Conservation (phyloP, 2,888 invertebrate species). For the Noctua pronuba region DNA sequence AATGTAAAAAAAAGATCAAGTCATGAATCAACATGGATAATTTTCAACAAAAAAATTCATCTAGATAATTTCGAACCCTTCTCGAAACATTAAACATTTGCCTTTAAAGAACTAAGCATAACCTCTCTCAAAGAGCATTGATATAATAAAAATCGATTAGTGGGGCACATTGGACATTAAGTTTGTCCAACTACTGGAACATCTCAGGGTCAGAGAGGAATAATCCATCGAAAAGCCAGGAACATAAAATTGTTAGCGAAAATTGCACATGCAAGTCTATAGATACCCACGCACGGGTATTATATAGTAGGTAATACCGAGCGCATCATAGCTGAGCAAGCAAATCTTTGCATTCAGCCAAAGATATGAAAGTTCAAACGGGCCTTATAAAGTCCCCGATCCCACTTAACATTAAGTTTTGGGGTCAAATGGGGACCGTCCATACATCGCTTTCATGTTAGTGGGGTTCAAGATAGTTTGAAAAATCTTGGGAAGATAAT, state of each 20-base stretch:
- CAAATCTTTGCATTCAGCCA: slow-evolving; percentile 82
- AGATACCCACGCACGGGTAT: background rate
- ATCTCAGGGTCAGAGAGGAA: background rate
- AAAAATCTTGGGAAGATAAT: background rate
- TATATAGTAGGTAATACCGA: slow-evolving; percentile 31
- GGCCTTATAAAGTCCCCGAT: slow-evolving; percentile 75
- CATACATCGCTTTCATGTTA: slow-evolving; percentile 13
- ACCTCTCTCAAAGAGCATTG: too few relatives aligned
- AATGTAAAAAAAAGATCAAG: too few relatives aligned
- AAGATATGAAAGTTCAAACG: slow-evolving; percentile 80
- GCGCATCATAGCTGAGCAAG: slow-evolving; percentile 75
- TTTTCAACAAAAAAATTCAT: too few relatives aligned
- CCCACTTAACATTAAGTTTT: slow-evolving; percentile 69
- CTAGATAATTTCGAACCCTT: too few relatives aligned
- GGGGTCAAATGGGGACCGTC: slow-evolving; percentile 62
- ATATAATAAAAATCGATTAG: background rate
- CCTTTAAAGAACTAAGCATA: too few relatives aligned
- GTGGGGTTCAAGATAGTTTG: background rate
- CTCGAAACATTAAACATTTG: too few relatives aligned
- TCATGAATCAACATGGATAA: too few relatives aligned
- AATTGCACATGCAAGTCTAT: background rate
- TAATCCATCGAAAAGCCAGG: background rate
- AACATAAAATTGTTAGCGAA: background rate
- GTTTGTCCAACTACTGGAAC: background rate
- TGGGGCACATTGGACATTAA: background rate